phyloP scores from a whole-genome alignment of 1,140 invertebrate genomes.

The Scaptomyza pallida region DNA sequence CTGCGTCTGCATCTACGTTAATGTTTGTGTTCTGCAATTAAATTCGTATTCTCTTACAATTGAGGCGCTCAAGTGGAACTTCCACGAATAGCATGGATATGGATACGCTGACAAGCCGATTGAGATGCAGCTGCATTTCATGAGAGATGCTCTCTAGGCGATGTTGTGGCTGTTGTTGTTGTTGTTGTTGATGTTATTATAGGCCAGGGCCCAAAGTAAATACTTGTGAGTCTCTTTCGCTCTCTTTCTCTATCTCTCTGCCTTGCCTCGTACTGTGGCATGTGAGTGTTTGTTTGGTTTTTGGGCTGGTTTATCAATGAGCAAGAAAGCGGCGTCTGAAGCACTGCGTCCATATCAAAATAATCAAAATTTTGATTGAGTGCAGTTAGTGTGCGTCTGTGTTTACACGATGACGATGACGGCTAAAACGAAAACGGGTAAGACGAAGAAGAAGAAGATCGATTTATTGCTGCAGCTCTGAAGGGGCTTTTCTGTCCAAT shows the following conservation, averaged over 20 bases:
- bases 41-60: constrained; percentile 80
- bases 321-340: constrained; percentile 53
- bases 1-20: constrained; percentile 2
- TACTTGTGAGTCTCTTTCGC: constrained; percentile 29
- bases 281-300: constrained; percentile 42
- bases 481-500: constrained; percentile 67
- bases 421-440: constrained; percentile 18
- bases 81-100: constrained; percentile 79
- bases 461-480: constrained; percentile 46
- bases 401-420: constrained; percentile 61
- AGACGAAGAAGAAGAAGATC: constrained; percentile 29
- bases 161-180: constrained; percentile 30
- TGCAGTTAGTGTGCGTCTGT: constrained; percentile 77
- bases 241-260: no score
- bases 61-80: constrained; percentile 75
- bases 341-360: constrained; percentile 73
- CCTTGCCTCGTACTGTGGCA: constrained; percentile 7
- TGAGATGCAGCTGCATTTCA: constrained; percentile 70
- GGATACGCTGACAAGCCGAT: constrained; percentile 79
- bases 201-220: constrained; percentile 52
- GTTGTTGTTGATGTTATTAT: constrained; percentile 58
- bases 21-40: constrained; percentile 80
- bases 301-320: constrained; percentile 62
- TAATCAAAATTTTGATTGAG: constrained; percentile 82
- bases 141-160: constrained; percentile 1